Evolutionary conservation across 1,140 invertebrate genomes (phyloP), one percentile per base, ranked within the genome.

Genomic region (Aphaenogaster floridana): DNA sequence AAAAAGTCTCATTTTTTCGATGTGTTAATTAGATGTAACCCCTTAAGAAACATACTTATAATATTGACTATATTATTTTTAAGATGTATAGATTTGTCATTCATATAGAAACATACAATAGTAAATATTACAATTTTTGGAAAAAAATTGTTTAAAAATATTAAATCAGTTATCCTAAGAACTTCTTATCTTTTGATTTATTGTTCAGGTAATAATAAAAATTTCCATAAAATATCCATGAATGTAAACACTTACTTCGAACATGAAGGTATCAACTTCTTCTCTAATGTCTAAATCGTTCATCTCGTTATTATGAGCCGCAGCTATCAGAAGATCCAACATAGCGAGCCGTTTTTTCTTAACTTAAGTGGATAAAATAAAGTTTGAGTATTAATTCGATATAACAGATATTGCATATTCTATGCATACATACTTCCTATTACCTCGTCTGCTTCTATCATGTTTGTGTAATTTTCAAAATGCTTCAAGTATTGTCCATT

Each of bases 241-340:
- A 39, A n/a, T 48, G 39, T 2, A 28, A 69, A 50, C 3, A 1
- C 66, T 48, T 69, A 98, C 98, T 96, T 98, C 97, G 91, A 98
- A 98, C 0, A 69, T 0, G 3, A 63, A 69, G 0, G 97, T 98
- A 93, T 98, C 97, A 7, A 98, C 97, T 96, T 98, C 98, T 93
- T 98, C 97, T 88, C 97, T 96, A 59, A 98, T 98, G 79, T 98
- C 97, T 39, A 95, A 77, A 66, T 97, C 94, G 84, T 96, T 96
- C 64, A 96, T 96, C 95, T 74, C 1, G 6, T n/a, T 28, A 45
- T 48, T 15, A 7, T 95, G 91, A 68, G 96, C 95, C 71, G 96
- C 96, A n/a, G 96, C 96, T 90, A 98, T 94, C 7, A 98, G 91
- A 88, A 98, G 96, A 96, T 99, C 98, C 17, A 99, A 94, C 95